These are phyloP conservation scores for Apodemus sylvaticus DNA, from an alignment of 2,113 vertebrate genomes.

Conservation along the genomic window DNA sequence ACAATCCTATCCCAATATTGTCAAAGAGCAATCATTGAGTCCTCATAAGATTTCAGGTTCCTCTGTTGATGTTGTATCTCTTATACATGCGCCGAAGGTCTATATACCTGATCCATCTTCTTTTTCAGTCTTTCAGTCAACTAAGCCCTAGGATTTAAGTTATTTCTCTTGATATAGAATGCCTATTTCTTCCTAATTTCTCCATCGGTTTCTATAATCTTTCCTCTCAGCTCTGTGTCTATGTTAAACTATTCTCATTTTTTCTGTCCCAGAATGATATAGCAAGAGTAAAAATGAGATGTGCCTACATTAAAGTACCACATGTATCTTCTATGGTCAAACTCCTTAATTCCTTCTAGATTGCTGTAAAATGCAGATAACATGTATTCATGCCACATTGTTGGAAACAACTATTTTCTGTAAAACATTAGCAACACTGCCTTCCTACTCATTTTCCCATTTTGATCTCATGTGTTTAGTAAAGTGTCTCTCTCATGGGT, in stretches of 20 bases:
- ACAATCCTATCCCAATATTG: not conserved
- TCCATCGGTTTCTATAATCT: not conserved
- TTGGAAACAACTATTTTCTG: not conserved
- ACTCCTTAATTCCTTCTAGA: not conserved
- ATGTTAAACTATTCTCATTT: not conserved
- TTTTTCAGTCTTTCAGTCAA: not conserved
- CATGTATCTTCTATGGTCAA: not conserved
- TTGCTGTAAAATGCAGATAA: not conserved
- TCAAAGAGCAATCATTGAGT: not conserved
- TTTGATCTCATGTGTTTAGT: not conserved
- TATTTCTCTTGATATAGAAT: not conserved
- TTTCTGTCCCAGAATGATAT: not conserved
- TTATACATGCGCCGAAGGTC: not conserved
- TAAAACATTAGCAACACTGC: not conserved
- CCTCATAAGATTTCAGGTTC: not conserved
- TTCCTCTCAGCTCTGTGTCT: not conserved
- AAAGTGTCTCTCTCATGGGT: not conserved
- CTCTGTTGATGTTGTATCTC: not conserved
- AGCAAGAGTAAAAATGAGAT: not conserved
- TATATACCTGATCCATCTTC: not conserved
- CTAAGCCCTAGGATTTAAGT: not conserved
- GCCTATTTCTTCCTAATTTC: not conserved
- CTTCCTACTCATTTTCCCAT: not conserved
- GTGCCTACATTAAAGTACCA: not conserved
- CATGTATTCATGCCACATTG: not conserved